Base-by-base conservation (phyloP, 2,797 vertebrate genomes). In the Phaenicophaeus curvirostris region DNA sequence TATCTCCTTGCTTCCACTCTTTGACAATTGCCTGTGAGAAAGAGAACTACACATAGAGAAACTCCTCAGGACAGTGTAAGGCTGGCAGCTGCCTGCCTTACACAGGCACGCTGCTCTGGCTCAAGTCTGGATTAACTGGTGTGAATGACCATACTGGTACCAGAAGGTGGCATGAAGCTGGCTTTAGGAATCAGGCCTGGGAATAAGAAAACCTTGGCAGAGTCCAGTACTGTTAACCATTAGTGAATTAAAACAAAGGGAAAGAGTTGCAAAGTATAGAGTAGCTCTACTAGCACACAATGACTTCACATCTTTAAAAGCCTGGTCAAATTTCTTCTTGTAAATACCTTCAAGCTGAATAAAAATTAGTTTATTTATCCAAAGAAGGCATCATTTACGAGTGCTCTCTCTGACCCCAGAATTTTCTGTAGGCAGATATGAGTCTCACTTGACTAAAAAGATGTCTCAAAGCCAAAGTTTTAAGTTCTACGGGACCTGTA, bases 81-180 rank as follows among this genome's bases (percentile, higher is more conserved):
- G 42, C 42, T 5, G 4, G 31, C 27, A 53, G 33, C 2, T 31
- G 35, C 59, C 41, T 35, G 2, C 73, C 44, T 55, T 50, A 25
- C 18, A 11, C 1, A 30, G 41, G 55, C 8, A 42, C 11, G 17
- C 19, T 51, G 68, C 25, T 51, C 30, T 66, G 50, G 20, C 51
- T 75, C 35, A 50, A 35, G 19, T 69, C 28, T 44, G 30, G 35
- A 39, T 44, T 28, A 61, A 66, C 41, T 24, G 30, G 15, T 4
- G 0, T 39, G 24, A 69, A 48, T 0, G 4, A 61, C 37, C 58
- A 31, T 13, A 66, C 3, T 0, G 0, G 6, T 53, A 72, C 8
- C 0, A 1, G 54, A 72, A 46, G 13, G 27, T 30, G 25, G 18
- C 42, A 39, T 0, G 2, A 21, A 25, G 30, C 13, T 81, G n/a